Evolutionary conservation across 1,140 invertebrate genomes (phyloP).

Genomic region (Sipha flava): DNA sequence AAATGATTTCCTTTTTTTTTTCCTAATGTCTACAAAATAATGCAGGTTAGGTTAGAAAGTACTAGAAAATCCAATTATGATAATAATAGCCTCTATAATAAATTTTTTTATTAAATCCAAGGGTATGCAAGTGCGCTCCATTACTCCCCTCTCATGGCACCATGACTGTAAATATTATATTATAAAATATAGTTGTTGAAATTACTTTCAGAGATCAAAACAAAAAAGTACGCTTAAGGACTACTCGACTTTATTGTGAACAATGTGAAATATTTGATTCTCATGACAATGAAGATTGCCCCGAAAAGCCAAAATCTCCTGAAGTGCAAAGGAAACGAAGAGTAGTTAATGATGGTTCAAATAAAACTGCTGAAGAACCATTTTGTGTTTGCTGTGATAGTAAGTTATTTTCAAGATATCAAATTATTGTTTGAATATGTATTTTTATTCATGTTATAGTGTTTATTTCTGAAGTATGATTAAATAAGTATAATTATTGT

Average conservation of each 20-base stretch:
- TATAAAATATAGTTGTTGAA: neutral
- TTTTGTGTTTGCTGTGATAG: conserved; percentile 28
- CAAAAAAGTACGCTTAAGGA: conserved; percentile 42
- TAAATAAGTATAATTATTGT: too few species aligned
- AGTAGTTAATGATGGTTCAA: neutral
- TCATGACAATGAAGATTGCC: conserved; percentile 96
- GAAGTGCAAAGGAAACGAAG: neutral
- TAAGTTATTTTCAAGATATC: neutral
- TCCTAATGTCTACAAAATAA: too few species aligned
- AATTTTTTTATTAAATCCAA: too few species aligned
- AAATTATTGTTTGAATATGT: too few species aligned
- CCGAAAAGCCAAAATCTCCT: conserved; percentile 42
- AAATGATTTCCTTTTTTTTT: too few species aligned
- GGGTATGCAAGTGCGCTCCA: too few species aligned
- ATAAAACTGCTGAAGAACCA: neutral
- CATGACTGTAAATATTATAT: neutral
- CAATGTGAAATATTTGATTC: conserved; percentile 94
- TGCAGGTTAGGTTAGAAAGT: too few species aligned
- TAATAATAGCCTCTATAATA: too few species aligned
- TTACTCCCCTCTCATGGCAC: too few species aligned
- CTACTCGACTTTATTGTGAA: conserved; percentile 87
- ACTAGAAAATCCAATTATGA: too few species aligned
- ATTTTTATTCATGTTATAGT: too few species aligned
- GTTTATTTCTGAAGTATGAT: too few species aligned
- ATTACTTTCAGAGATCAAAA: conserved; percentile 6